Conservation (phyloP, 2,113 vertebrate species). For the Rhea americana region DNA sequence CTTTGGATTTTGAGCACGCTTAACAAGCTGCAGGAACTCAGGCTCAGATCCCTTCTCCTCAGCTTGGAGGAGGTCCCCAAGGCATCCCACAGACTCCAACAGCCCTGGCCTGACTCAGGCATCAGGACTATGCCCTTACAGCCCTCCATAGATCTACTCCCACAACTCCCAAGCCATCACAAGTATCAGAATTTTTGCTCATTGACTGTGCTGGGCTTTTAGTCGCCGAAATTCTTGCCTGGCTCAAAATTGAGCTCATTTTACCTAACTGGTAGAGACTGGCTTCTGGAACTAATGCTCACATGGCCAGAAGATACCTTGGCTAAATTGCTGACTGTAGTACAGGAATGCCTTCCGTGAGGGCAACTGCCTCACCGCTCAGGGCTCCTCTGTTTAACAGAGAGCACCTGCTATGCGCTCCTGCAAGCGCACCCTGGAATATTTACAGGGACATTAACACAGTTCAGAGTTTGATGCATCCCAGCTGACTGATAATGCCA, state of each 20-base stretch:
- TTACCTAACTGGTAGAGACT: not conserved
- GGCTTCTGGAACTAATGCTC: not conserved
- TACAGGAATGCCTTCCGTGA: not conserved
- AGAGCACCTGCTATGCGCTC: not conserved
- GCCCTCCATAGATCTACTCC: not conserved
- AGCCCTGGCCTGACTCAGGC: not conserved
- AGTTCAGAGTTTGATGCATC: not conserved
- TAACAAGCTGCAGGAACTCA: not conserved
- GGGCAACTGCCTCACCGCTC: not conserved
- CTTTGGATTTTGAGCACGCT: not conserved
- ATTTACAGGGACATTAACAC: not conserved
- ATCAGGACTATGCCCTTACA: not conserved
- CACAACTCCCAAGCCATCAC: not conserved
- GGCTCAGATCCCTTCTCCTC: not conserved
- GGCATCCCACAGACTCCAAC: not conserved
- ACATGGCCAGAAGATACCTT: not conserved
- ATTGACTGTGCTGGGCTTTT: not conserved
- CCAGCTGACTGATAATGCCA: not conserved
- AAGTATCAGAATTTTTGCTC: not conserved
- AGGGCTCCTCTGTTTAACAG: not conserved
- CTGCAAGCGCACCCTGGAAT: not conserved
- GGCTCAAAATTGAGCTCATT: not conserved
- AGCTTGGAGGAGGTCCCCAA: not conserved
- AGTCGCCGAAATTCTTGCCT: not conserved
- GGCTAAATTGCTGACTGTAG: not conserved